phyloP scores from a whole-genome alignment of 53 echinoderm and acorn worm species.

The Crossaster papposus region DNA sequence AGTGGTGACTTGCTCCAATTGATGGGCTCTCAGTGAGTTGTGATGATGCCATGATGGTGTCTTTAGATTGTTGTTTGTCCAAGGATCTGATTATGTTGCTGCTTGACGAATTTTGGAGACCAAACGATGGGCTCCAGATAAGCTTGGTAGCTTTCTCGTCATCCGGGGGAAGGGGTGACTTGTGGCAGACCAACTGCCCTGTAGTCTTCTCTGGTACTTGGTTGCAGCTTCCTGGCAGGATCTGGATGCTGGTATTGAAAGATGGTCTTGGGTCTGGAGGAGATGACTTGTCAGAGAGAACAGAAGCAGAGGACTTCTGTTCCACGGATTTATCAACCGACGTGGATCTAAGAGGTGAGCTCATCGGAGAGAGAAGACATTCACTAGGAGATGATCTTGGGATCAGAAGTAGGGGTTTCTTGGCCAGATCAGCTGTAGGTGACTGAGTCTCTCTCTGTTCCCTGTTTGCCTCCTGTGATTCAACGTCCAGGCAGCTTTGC shows the following conservation, averaged over 20 bases:
- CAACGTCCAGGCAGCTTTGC: conserved; percentile 58
- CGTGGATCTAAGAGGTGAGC: background rate
- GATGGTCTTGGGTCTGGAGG: background rate
- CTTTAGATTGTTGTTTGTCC: no score
- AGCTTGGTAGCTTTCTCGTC: background rate
- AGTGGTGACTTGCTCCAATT: background rate
- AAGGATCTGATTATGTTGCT: background rate
- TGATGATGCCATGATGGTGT: no score
- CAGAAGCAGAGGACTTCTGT: background rate
- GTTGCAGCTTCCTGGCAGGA: background rate
- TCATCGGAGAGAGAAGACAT: background rate
- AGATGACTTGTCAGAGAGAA: background rate
- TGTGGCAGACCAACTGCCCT: no score
- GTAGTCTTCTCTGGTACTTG: background rate
- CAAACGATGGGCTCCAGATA: background rate
- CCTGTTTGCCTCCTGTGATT: conserved; percentile 30
- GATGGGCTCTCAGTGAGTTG: background rate
- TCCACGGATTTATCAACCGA: background rate
- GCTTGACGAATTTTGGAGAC: background rate
- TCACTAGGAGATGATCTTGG: background rate
- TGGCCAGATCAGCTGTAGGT: background rate
- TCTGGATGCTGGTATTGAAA: background rate
- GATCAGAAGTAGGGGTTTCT: background rate
- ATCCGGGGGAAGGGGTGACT: no score
- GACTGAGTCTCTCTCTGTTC: background rate